Base-by-base conservation (phyloP, 2,888 invertebrate genomes). In the Chloromyia formosa region DNA sequence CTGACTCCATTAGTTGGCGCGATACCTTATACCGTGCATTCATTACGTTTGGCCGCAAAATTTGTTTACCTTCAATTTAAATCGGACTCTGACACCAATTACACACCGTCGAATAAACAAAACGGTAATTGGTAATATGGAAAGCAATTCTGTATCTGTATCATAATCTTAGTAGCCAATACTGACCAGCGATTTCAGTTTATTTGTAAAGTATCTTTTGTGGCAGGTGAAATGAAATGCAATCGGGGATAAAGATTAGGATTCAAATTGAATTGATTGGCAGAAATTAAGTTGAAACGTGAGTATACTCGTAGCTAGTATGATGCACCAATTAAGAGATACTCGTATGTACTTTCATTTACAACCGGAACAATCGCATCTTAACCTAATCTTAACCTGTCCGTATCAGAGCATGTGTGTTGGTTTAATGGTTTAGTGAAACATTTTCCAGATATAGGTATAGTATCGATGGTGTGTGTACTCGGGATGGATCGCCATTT, bases 11-110 rank as follows among this genome's bases (percentile, higher is more conserved):
- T 53, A 53, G 3, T 23, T 23, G 5, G 20, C 60, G 4, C 60
- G 2, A 60, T 12, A 5, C 16, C 14, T 4, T 16, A 4, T 16
- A 14, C 60, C 60, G 18, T 42, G 0, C 18, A 49, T 20, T 49
- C 49, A 45, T 66, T 49, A 66, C 42, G 18, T 40, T 64, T 66
- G 22, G 22, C 49, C 49, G 66, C 12, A 66, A 62, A 45, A 66
- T 49, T 66, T 69, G 69, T 69, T 69, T 69, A 69, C 69, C 69
- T 54, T 66, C 54, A 23, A 69, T 69, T 69, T n/a, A n/a, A 69
- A 69, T 69, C 69, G 69, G 69, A 27, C 69, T 54, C 69, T 69
- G 69, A 69, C 69, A 69, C 56, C 69, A 56, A 69, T 69, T 69
- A 56, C 45, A 10, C 35, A 54, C 10, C 16, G 54, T 53, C 58